phyloP scores from a whole-genome alignment of 2,888 invertebrate genomes.

The Tanypteryx hageni region DNA sequence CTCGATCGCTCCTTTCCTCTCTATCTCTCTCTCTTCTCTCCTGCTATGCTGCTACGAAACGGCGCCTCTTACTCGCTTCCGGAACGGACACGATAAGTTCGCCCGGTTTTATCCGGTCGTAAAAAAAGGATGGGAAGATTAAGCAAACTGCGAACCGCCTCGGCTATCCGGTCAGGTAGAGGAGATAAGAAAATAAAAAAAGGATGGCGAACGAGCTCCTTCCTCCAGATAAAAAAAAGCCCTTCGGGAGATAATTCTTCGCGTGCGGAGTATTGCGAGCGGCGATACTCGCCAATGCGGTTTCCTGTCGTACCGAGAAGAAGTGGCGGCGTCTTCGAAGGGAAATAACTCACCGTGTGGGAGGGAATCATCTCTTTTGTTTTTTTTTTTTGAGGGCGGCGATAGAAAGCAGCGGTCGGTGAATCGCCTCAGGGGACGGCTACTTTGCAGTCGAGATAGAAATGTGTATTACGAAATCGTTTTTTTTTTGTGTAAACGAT shows the following conservation, averaged over 20 bases:
- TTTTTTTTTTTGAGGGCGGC: too few relatives aligned
- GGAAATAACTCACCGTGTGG: neutral
- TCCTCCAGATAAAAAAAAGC: neutral
- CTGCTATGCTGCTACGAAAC: neutral
- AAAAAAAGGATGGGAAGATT: neutral
- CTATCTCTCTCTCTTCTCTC: too few relatives aligned
- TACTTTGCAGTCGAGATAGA: too few relatives aligned
- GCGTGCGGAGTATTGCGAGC: too few relatives aligned
- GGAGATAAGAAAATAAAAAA: neutral
- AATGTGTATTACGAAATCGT: too few relatives aligned
- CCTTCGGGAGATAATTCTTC: neutral
- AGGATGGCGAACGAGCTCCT: neutral
- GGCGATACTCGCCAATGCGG: neutral
- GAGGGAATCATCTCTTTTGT: neutral
- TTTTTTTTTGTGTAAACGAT: too few relatives aligned
- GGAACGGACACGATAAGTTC: conserved; percentile 9
- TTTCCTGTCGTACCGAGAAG: neutral
- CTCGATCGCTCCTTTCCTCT: neutral
- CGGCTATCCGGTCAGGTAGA: conserved; percentile 12
- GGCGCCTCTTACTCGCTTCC: conserved; percentile 18
- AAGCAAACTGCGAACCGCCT: neutral
- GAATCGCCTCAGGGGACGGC: too few relatives aligned
- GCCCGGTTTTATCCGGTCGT: conserved; percentile 19
- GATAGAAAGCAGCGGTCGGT: too few relatives aligned
- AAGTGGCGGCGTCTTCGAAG: neutral